A percentile compares a stretch with the other conserved stretches of the same genome.
Conservation (phyloP, 2,888 invertebrate genomes). For the Pomacea canaliculata region DNA sequence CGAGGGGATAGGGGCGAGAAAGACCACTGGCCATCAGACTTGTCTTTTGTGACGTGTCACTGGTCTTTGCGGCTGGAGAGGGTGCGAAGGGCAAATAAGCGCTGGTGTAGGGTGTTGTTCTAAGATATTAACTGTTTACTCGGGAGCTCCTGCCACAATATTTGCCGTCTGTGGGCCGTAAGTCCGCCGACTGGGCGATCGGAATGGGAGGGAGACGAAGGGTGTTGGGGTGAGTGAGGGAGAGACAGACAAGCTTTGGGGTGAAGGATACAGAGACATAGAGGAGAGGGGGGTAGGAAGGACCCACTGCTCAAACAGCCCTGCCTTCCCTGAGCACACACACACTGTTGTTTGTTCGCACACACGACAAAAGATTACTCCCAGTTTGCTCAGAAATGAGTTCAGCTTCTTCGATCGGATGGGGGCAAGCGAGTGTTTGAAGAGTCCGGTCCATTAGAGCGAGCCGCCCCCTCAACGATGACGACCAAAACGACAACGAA, state of each 20-base stretch:
- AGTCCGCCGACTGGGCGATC: conserved; percentile 33
- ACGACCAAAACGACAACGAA: no score
- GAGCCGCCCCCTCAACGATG: no score
- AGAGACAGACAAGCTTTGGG: no score
- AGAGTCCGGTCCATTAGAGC: background rate
- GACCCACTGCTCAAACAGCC: conserved; percentile 4
- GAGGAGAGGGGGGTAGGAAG: conserved; percentile 9
- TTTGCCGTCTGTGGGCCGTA: conserved; percentile 37
- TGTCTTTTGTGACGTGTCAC: no score
- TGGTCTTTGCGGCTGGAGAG: background rate
- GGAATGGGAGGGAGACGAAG: conserved; percentile 1
- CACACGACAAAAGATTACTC: conserved; percentile 32
- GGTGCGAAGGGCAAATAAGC: conserved; percentile 35
- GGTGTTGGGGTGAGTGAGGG: no score
- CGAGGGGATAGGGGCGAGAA: no score
- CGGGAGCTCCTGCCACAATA: conserved; percentile 33
- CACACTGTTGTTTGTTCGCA: conserved; percentile 27
- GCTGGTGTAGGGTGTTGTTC: conserved; percentile 33
- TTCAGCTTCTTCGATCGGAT: conserved; percentile 25
- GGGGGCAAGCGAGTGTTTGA: conserved; percentile 2
- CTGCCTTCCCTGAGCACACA: conserved; percentile 25
- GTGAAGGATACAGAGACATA: no score
- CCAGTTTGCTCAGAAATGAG: conserved; percentile 29
- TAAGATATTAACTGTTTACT: conserved; percentile 44
- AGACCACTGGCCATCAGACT: no score